Evolutionary conservation across 2,113 vertebrate genomes (phyloP).

Genomic region (Nycticryphes semicollaris): DNA sequence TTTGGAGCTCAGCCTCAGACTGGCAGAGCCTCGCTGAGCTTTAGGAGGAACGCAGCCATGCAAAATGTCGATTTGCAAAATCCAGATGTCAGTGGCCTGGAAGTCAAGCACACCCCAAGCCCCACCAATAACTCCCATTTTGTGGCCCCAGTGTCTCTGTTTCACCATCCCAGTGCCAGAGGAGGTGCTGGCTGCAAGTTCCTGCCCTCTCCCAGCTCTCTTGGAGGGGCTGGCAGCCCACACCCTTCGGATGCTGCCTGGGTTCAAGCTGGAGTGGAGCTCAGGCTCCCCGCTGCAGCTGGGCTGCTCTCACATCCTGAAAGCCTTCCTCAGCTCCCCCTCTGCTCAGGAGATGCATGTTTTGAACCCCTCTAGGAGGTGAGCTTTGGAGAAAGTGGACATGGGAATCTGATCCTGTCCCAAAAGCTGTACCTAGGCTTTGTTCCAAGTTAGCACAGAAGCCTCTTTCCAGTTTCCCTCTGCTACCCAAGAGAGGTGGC

Average conservation of each 20-base stretch:
- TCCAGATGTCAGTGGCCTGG: neutral
- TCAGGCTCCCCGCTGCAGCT: neutral
- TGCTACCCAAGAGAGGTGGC: neutral
- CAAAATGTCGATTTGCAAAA: neutral
- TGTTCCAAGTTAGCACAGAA: neutral
- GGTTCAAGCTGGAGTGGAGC: neutral
- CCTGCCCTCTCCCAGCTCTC: neutral
- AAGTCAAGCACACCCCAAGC: neutral
- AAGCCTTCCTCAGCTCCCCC: neutral
- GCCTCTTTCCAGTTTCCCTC: neutral
- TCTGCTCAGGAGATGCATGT: neutral
- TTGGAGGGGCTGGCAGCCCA: neutral
- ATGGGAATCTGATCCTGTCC: neutral
- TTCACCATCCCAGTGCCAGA: neutral
- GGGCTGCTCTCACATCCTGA: neutral
- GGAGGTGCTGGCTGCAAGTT: neutral
- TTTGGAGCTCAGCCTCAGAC: conserved; percentile 55
- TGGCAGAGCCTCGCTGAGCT: conserved; percentile 8
- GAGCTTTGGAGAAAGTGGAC: neutral
- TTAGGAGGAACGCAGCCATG: neutral
- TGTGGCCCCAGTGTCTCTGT: neutral
- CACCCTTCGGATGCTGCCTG: neutral
- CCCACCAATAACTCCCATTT: conserved; percentile 6
- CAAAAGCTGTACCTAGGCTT: neutral
- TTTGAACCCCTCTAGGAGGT: neutral